phyloP scores from a whole-genome alignment of 2,113 vertebrate species.

The Fulmarus glacialis region DNA sequence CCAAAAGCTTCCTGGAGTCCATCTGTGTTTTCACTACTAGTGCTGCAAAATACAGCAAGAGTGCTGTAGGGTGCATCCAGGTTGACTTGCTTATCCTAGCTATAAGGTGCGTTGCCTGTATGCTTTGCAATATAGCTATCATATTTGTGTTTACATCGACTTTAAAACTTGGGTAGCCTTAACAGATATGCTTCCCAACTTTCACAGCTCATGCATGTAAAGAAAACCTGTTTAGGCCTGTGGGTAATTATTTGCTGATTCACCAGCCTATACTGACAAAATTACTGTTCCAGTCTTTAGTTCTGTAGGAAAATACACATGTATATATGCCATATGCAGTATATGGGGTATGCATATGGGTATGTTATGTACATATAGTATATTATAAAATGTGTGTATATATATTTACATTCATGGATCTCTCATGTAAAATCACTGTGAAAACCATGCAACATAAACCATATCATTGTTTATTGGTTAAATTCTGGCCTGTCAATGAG shows the following conservation, averaged over 20 bases:
- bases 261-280: background rate
- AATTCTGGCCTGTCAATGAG: background rate
- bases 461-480: background rate
- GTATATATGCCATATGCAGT: background rate
- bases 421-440: background rate
- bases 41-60: background rate
- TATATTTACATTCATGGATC: background rate
- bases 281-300: background rate
- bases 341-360: background rate
- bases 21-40: background rate
- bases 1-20: background rate
- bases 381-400: background rate
- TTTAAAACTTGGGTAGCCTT: background rate
- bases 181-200: background rate
- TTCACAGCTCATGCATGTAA: background rate
- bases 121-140: background rate
- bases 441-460: background rate
- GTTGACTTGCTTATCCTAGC: background rate
- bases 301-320: background rate
- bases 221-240: background rate
- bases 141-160: background rate
- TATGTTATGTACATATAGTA: background rate
- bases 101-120: background rate
- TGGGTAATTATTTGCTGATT: background rate
- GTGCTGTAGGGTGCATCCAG: background rate